Evolutionary conservation across 2,888 invertebrate genomes (phyloP).

Genomic region (Drosophila paracracens): DNA sequence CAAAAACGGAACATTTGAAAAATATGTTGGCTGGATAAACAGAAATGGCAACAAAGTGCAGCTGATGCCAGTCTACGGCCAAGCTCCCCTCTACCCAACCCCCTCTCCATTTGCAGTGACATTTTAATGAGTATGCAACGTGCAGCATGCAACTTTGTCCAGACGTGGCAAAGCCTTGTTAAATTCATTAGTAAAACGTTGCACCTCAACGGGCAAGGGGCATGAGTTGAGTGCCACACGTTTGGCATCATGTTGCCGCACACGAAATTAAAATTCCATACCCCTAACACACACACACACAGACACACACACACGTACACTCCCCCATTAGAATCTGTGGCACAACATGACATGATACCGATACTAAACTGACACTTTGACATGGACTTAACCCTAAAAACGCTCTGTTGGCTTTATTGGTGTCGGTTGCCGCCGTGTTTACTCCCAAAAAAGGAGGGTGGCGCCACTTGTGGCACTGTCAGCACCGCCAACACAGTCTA

Average conservation of each 20-base stretch:
- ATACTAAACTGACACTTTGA: constrained; percentile 85
- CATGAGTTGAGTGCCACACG: constrained; percentile 58
- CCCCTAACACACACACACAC: constrained; percentile 28
- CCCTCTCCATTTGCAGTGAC: constrained; percentile 66
- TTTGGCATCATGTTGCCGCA: constrained; percentile 79
- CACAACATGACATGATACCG: constrained; percentile 84
- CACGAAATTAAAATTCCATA: constrained; percentile 81
- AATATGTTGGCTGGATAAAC: constrained; percentile 80
- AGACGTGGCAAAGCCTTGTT: constrained; percentile 67
- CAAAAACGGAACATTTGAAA: constrained; percentile 78
- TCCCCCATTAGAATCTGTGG: constrained; percentile 35
- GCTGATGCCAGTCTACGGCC: constrained; percentile 70
- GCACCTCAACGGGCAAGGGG: constrained; percentile 72
- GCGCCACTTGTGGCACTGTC: constrained; percentile 22
- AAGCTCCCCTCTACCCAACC: constrained; percentile 4
- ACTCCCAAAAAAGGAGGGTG: constrained; percentile 23
- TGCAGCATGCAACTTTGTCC: constrained; percentile 65
- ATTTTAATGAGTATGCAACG: constrained; percentile 81
- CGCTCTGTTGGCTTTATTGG: constrained; percentile 82
- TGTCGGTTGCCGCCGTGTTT: constrained; percentile 72
- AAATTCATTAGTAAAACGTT: constrained; percentile 82
- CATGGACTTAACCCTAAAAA: constrained; percentile 83
- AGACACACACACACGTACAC: constrained; percentile 15
- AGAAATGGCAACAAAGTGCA: constrained; percentile 74
- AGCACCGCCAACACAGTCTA: constrained; percentile 9